These are phyloP conservation scores for Galerucella calmariensis DNA, from an alignment of 2,888 invertebrate species.

Conservation along the genomic window DNA sequence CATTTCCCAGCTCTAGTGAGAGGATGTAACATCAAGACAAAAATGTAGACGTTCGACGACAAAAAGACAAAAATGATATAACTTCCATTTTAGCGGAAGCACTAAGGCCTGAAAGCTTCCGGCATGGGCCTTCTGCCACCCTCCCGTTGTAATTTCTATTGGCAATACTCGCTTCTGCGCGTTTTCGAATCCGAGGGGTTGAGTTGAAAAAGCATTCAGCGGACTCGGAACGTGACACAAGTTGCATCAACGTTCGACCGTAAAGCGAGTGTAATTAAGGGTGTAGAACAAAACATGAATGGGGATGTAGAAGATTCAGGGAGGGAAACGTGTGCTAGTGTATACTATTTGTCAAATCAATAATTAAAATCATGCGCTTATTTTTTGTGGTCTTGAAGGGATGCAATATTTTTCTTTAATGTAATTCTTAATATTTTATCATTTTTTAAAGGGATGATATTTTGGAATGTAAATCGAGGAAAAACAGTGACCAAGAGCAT, in stretches of 20 bases:
- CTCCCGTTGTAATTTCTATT: slow-evolving; percentile 52
- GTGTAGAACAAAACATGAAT: slow-evolving; percentile 3
- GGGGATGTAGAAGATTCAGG: slow-evolving; percentile 17
- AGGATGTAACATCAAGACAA: slow-evolving; percentile 30
- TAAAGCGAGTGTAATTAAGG: neutral
- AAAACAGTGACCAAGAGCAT: no score
- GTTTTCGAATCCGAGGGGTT: slow-evolving; percentile 26
- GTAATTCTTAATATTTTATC: neutral
- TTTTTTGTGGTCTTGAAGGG: slow-evolving; percentile 26
- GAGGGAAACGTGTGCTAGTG: slow-evolving; percentile 42
- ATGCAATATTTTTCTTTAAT: slow-evolving; percentile 25
- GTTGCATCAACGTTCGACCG: slow-evolving; percentile 3
- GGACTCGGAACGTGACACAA: slow-evolving; percentile 21
- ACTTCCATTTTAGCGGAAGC: slow-evolving; percentile 63
- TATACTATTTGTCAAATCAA: slow-evolving; percentile 53
- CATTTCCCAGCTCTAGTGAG: slow-evolving; percentile 25
- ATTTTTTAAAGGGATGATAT: neutral
- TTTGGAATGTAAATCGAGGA: no score
- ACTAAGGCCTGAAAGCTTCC: slow-evolving; percentile 62
- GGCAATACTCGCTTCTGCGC: slow-evolving; percentile 54
- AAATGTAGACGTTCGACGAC: slow-evolving; percentile 30
- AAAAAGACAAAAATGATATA: slow-evolving; percentile 51
- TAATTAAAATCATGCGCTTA: slow-evolving; percentile 57
- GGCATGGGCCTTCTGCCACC: slow-evolving; percentile 57
- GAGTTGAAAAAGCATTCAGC: slow-evolving; percentile 10